Conservation (phyloP, 1,140 invertebrate genomes). For the Lerema accius region DNA sequence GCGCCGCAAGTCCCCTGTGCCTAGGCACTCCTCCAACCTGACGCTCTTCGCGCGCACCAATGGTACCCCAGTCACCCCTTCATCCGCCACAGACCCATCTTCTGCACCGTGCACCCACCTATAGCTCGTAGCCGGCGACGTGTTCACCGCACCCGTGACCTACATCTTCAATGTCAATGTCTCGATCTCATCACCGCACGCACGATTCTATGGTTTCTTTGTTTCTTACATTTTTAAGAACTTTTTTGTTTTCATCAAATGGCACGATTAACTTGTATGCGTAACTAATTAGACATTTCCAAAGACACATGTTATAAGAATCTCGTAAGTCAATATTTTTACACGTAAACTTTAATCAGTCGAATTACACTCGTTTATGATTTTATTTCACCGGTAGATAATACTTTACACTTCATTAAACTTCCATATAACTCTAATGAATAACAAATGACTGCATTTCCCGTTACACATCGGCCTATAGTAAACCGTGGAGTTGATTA, state of each 20-base stretch:
- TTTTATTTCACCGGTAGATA: background rate
- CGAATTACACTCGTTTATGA: background rate
- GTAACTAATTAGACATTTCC: background rate
- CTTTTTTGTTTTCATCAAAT: background rate
- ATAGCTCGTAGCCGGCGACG: slow-evolving; percentile 30
- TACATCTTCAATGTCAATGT: slow-evolving; percentile 57
- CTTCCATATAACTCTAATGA: background rate
- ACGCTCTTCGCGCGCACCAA: slow-evolving; percentile 73
- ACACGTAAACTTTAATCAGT: background rate
- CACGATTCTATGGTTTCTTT: slow-evolving; percentile 27
- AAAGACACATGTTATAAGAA: background rate
- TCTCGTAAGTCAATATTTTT: background rate
- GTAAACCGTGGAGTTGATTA: slow-evolving; percentile 17
- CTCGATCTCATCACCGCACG: slow-evolving; percentile 44
- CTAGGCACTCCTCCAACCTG: slow-evolving; percentile 69
- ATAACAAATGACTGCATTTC: background rate
- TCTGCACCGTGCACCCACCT: slow-evolving; percentile 27
- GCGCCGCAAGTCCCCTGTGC: slow-evolving; percentile 76
- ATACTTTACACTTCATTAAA: background rate
- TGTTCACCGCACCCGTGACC: slow-evolving; percentile 28
- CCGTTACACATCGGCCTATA: slow-evolving; percentile 8
- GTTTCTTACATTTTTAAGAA: slow-evolving; percentile 8
- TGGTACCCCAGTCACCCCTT: slow-evolving; percentile 58
- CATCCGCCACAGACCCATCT: slow-evolving; percentile 36
- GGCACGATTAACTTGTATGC: background rate